Conservation (phyloP, 2,888 invertebrate species). For the Nasonovia ribisnigri region DNA sequence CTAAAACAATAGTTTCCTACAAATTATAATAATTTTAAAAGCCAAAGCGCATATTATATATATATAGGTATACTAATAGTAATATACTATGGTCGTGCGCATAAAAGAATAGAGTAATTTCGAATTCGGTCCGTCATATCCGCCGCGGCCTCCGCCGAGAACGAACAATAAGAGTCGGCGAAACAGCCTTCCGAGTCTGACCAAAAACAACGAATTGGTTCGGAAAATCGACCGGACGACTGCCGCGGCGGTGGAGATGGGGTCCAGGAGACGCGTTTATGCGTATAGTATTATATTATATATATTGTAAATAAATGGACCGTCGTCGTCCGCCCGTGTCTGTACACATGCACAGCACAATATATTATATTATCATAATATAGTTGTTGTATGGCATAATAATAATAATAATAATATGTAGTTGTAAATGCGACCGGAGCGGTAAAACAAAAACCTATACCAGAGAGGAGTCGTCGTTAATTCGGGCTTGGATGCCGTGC, state of each 20-base stretch:
- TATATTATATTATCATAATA: not conserved
- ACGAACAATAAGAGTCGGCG: not conserved
- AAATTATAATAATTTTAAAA: constrained; percentile 43
- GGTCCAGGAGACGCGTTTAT: not conserved
- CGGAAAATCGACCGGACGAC: not conserved
- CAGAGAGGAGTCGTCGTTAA: not conserved
- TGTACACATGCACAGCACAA: not conserved
- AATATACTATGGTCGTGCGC: not conserved
- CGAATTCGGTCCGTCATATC: not conserved
- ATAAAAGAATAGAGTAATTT: constrained; percentile 25
- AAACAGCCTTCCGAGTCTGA: not conserved
- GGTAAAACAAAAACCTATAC: constrained; percentile 23
- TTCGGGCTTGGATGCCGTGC: not conserved
- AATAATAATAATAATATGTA: too few relatives aligned
- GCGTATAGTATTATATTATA: not conserved
- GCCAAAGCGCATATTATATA: not conserved
- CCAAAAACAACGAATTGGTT: constrained; percentile 10
- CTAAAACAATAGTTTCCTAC: constrained; percentile 16
- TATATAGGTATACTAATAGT: too few relatives aligned
- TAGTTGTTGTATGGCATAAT: not conserved
- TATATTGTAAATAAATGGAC: constrained; percentile 23
- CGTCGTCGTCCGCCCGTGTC: not conserved
- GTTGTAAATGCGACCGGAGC: constrained; percentile 14
- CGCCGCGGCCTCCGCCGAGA: not conserved
- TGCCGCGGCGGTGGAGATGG: not conserved